These are phyloP conservation scores for Polietes domitor DNA, from an alignment of 2,888 invertebrate genomes.

Conservation along the genomic window DNA sequence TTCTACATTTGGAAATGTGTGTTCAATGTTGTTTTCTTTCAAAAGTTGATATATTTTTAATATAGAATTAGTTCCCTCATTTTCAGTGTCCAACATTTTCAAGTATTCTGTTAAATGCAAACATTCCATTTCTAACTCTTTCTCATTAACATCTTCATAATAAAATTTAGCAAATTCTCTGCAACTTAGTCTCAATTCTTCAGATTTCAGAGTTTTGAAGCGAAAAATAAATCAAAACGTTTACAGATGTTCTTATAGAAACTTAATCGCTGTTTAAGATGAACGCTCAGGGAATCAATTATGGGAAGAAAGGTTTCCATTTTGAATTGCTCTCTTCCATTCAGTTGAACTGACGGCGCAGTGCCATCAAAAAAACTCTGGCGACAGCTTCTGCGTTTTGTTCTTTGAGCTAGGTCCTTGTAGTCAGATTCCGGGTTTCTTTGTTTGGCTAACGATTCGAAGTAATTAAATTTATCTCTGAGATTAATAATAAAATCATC, in stretches of 20 bases:
- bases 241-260: neutral
- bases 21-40: neutral
- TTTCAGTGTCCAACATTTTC: too few relatives aligned
- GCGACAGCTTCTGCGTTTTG: neutral
- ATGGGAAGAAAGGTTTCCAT: neutral
- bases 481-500: neutral
- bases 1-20: too few relatives aligned
- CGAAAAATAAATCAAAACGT: too few relatives aligned
- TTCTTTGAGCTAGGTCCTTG: neutral
- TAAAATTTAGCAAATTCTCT: too few relatives aligned
- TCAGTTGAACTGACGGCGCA: neutral
- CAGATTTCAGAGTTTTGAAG: neutral
- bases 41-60: conserved; percentile 4
- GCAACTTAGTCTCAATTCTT: conserved; percentile 7
- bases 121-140: too few relatives aligned
- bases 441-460: conserved; percentile 10
- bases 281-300: neutral
- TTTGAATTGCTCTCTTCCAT: too few relatives aligned
- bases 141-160: neutral
- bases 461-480: conserved; percentile 15
- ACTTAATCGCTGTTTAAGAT: neutral
- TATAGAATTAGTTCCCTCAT: neutral
- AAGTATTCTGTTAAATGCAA: too few relatives aligned
- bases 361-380: neutral
- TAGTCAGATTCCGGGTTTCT: conserved; percentile 3